Percentiles rank a stretch among this genome's conserved stretches.
These are phyloP conservation scores for Plestiodon gilberti DNA, from an alignment of 2,113 vertebrate species.

Conservation along the genomic window DNA sequence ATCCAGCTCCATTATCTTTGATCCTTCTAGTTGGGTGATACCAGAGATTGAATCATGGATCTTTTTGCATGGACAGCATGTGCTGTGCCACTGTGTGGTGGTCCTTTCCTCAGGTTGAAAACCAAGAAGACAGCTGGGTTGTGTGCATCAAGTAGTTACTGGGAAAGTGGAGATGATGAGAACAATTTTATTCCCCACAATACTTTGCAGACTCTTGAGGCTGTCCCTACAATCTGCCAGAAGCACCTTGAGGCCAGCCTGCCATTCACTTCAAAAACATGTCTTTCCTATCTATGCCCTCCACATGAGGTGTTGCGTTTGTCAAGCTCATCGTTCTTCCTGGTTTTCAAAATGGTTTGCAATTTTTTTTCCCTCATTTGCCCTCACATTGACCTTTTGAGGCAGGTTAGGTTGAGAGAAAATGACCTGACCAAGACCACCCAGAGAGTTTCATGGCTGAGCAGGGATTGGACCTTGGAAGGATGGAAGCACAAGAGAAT, in stretches of 20 bases:
- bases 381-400: neutral
- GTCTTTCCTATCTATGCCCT: neutral
- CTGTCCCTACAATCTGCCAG: neutral
- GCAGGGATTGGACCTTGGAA: neutral
- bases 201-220: neutral
- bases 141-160: neutral
- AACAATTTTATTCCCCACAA: neutral
- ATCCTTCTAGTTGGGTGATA: too few species aligned
- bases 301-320: neutral
- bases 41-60: too few species aligned
- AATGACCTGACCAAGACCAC: neutral
- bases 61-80: too few species aligned
- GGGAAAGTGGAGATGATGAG: neutral
- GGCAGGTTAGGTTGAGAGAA: neutral
- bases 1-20: neutral
- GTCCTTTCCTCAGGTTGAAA: neutral
- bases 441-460: neutral
- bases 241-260: neutral
- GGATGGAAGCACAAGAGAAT: neutral
- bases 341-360: neutral
- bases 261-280: neutral
- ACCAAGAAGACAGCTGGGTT: neutral
- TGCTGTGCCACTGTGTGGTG: too few species aligned
- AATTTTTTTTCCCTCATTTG: neutral
- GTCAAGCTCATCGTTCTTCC: neutral